Conservation (phyloP, 1,140 invertebrate species). For the Cydia pomonella region DNA sequence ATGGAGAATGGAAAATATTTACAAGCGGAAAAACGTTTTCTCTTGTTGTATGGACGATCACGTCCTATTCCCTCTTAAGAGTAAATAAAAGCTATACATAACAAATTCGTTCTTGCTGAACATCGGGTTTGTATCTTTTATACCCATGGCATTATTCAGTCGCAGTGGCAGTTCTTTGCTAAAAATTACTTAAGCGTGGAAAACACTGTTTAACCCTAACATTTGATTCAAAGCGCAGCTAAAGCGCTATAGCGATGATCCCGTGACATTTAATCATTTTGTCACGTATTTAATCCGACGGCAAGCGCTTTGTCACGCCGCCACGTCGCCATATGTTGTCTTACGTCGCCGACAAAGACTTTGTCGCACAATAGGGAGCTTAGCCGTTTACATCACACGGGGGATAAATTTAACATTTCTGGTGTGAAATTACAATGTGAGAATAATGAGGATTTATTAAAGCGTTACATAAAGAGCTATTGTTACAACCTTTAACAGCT, state of each 20-base stretch:
- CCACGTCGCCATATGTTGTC: conserved; percentile 59
- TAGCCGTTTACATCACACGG: conserved; percentile 60
- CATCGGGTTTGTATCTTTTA: too few relatives aligned
- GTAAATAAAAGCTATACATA: too few relatives aligned
- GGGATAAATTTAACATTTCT: conserved; percentile 42
- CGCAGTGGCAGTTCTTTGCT: neutral
- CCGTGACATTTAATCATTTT: conserved; percentile 56
- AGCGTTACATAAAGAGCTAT: conserved; percentile 17
- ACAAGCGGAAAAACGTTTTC: too few relatives aligned
- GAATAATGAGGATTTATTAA: conserved; percentile 31
- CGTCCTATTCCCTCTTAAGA: too few relatives aligned
- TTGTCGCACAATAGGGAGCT: conserved; percentile 52
- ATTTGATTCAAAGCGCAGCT: neutral
- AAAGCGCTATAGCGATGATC: conserved; percentile 23
- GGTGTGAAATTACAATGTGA: conserved; percentile 31
- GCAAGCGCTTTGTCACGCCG: conserved; percentile 49
- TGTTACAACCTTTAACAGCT: conserved; percentile 22
- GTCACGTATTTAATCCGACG: conserved; percentile 52
- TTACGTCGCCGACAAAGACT: conserved; percentile 52
- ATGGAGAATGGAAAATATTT: too few relatives aligned
- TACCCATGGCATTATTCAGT: neutral
- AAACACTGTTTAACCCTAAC: neutral
- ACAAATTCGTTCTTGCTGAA: too few relatives aligned
- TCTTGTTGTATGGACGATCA: too few relatives aligned
- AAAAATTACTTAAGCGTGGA: neutral